A percentile compares a stretch with the other conserved stretches of the same genome.
Conservation (phyloP, 2,113 vertebrate species). For the Pampusana beccarii region DNA sequence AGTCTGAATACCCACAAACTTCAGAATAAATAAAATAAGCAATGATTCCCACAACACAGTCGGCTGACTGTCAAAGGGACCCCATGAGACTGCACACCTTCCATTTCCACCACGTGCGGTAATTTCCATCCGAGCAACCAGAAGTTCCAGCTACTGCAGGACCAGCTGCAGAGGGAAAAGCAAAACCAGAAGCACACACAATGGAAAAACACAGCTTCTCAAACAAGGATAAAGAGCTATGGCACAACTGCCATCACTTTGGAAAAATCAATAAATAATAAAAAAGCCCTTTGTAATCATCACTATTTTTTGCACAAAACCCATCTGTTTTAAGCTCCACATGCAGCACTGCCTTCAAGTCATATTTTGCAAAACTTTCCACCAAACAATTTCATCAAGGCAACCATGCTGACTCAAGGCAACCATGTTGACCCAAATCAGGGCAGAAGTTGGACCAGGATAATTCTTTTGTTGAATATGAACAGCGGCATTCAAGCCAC, state of each 20-base stretch:
- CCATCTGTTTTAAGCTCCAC: not conserved
- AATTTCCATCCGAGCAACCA: accelerated
- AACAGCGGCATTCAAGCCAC: not conserved
- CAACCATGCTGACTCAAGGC: not conserved
- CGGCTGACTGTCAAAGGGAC: not conserved
- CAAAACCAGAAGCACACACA: not conserved
- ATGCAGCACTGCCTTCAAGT: not conserved
- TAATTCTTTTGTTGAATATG: not conserved
- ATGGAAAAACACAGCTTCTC: not conserved
- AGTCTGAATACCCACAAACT: not conserved
- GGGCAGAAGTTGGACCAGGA: not conserved
- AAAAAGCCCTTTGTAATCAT: not conserved
- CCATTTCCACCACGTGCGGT: not conserved
- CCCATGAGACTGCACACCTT: not conserved
- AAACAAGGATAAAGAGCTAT: not conserved
- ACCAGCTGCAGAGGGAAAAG: not conserved
- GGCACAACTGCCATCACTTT: not conserved
- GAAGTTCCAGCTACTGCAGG: not conserved
- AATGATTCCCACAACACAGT: not conserved
- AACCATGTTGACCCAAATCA: not conserved
- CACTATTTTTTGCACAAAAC: not conserved
- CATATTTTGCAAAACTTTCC: not conserved
- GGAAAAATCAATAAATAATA: not conserved
- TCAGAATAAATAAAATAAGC: not conserved
- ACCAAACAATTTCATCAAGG: not conserved